Conservation (phyloP, 64 coral and sea anemone species). For the Montipora cactus region DNA sequence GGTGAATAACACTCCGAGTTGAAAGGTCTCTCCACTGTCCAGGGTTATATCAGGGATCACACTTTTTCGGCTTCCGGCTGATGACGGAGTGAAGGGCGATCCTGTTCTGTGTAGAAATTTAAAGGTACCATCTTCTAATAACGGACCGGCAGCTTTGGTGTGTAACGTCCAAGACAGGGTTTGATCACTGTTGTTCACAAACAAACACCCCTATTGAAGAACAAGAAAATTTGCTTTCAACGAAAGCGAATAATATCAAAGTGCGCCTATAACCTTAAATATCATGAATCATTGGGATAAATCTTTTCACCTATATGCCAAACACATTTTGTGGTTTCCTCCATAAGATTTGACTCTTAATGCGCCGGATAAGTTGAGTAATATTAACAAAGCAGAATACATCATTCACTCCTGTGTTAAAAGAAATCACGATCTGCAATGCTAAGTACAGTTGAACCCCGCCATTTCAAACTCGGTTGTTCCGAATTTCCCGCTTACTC, state of each 20-base stretch:
- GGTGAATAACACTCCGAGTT: conserved; percentile 92
- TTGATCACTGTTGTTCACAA: conserved; percentile 97
- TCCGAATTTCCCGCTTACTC: too few relatives aligned
- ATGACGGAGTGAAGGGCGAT: conserved; percentile 86
- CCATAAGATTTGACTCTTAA: too few relatives aligned
- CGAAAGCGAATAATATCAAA: neutral
- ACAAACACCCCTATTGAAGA: conserved; percentile 86
- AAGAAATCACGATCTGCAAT: too few relatives aligned
- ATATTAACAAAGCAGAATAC: too few relatives aligned
- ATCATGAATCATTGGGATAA: too few relatives aligned
- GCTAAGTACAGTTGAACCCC: too few relatives aligned
- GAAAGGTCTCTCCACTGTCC: conserved; percentile 93
- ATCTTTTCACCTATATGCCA: too few relatives aligned
- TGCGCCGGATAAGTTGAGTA: too few relatives aligned
- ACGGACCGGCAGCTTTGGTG: conserved; percentile 49
- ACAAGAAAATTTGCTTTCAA: neutral
- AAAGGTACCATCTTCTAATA: conserved; percentile 92
- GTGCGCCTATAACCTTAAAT: too few relatives aligned
- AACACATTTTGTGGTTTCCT: too few relatives aligned
- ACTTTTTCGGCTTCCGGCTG: conserved; percentile 66
- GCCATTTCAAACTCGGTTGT: too few relatives aligned
- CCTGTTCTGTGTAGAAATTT: conserved; percentile 94
- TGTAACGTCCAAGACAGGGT: conserved; percentile 80
- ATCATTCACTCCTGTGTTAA: too few relatives aligned
- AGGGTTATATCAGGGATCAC: conserved; percentile 78